Conservation (phyloP, 92 coral and sea anemone genomes). For the Virgularia gustaviana region DNA sequence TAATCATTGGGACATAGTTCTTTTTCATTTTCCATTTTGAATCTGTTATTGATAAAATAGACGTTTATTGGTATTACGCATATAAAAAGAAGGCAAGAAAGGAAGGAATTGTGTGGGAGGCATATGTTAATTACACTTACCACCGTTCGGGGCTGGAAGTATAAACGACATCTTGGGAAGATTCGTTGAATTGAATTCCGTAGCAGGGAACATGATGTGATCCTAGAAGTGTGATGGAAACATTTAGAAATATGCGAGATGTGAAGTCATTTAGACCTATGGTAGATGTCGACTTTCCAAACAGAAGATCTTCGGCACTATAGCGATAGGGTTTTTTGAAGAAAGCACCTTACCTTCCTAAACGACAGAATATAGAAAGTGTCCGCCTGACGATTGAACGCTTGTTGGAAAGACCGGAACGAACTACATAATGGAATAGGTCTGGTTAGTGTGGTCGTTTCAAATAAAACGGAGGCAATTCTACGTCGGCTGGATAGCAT, state of each 20-base stretch:
- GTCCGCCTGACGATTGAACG: conserved; percentile 75
- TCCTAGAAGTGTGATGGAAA: no score
- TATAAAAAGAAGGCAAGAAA: no score
- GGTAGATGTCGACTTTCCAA: no score
- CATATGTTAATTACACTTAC: conserved; percentile 41
- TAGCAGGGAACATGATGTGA: conserved; percentile 83
- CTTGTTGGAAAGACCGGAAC: conserved; percentile 71
- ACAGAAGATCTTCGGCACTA: no score
- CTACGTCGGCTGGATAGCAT: no score
- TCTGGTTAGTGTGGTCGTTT: no score
- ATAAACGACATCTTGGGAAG: conserved; percentile 92
- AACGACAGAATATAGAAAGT: conserved; percentile 85
- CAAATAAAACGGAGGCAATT: no score
- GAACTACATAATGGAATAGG: no score
- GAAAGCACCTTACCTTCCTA: conserved; percentile 58
- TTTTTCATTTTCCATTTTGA: conserved; percentile 59
- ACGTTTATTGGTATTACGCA: not conserved
- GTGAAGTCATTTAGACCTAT: not conserved
- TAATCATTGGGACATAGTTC: conserved; percentile 80
- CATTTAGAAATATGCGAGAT: not conserved
- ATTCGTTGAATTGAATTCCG: conserved; percentile 70
- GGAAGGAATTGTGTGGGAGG: not conserved
- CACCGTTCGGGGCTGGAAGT: conserved; percentile 86
- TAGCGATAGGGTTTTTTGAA: not conserved
- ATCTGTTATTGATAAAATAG: conserved; percentile 27